Conservation (phyloP, 37 sponge, comb jelly and placozoan species). For the Chondrosia reniformis region DNA sequence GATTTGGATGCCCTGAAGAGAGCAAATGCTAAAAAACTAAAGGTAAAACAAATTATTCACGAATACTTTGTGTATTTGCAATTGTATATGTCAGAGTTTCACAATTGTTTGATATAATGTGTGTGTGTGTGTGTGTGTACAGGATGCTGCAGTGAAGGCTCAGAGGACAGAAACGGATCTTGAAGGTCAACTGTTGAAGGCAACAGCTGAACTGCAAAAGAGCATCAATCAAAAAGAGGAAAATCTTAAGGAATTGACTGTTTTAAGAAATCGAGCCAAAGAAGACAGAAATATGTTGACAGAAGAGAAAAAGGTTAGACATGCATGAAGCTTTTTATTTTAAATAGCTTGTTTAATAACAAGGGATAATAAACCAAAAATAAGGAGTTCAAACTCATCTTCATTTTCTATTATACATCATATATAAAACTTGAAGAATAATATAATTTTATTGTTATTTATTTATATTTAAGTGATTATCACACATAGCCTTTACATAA, state of each 20-base stretch:
- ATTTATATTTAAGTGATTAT: not conserved
- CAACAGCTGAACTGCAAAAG: constrained; percentile 60
- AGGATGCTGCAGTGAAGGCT: constrained; percentile 58
- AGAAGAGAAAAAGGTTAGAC: constrained; percentile 66
- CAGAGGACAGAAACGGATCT: constrained; percentile 59
- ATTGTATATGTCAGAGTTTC: not conserved
- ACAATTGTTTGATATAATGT: not conserved
- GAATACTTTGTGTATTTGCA: not conserved
- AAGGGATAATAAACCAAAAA: too few species aligned
- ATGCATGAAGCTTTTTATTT: too few species aligned
- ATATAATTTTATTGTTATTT: too few species aligned
- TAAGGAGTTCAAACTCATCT: too few species aligned
- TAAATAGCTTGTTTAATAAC: too few species aligned
- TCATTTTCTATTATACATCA: too few species aligned
- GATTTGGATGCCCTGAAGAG: constrained; percentile 62
- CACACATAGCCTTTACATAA: not conserved
- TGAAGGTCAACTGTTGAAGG: constrained; percentile 59
- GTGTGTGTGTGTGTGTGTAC: constrained; percentile 11
- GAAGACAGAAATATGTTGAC: constrained; percentile 54
- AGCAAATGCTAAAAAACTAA: constrained; percentile 52
- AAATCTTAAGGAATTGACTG: constrained; percentile 17
- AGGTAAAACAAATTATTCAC: constrained; percentile 25
- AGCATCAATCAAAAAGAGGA: constrained; percentile 41
- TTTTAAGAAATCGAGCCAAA: constrained; percentile 24
- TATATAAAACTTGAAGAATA: too few species aligned